Conservation (phyloP, 2,888 invertebrate species). For the Elaeidobius kamerunicus region DNA sequence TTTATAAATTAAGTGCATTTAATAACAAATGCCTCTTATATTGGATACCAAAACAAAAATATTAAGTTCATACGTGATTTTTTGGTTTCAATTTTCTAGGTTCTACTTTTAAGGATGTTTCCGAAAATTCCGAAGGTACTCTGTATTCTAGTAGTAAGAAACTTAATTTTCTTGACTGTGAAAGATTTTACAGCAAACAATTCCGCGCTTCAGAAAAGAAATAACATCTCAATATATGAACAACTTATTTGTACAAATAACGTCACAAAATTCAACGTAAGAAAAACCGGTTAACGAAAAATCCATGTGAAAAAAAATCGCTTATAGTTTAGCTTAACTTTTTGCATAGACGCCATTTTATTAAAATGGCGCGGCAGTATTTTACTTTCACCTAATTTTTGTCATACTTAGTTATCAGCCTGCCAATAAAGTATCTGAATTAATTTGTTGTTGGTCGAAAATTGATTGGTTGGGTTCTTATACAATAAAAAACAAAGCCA, state of each 20-base stretch:
- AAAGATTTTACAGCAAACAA: slow-evolving; percentile 3
- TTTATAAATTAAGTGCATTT: too few species aligned
- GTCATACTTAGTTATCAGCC: slow-evolving; percentile 5
- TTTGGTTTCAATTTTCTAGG: too few species aligned
- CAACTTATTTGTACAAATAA: slow-evolving; percentile 5
- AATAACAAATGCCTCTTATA: too few species aligned
- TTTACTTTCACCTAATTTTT: slow-evolving; percentile 15
- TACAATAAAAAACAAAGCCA: not conserved
- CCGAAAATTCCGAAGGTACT: too few species aligned
- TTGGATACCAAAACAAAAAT: too few species aligned
- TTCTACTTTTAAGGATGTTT: too few species aligned
- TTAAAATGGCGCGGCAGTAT: slow-evolving; percentile 31
- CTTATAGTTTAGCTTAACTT: slow-evolving; percentile 19
- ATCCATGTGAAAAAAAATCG: slow-evolving; percentile 6
- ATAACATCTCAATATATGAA: slow-evolving; percentile 6
- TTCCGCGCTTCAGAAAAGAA: not conserved
- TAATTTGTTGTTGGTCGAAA: slow-evolving; percentile 21
- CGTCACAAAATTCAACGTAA: slow-evolving; percentile 14
- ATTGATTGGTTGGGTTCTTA: not conserved
- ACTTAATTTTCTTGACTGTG: too few species aligned
- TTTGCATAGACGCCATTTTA: slow-evolving; percentile 27
- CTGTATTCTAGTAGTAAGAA: too few species aligned
- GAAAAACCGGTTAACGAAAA: slow-evolving; percentile 10
- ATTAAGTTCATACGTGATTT: too few species aligned
- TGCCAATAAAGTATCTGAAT: slow-evolving; percentile 11